Evolutionary conservation across 2,797 vertebrate genomes (phyloP), one percentile per base, ranked within the genome.

Genomic region (Merluccius polli): DNA sequence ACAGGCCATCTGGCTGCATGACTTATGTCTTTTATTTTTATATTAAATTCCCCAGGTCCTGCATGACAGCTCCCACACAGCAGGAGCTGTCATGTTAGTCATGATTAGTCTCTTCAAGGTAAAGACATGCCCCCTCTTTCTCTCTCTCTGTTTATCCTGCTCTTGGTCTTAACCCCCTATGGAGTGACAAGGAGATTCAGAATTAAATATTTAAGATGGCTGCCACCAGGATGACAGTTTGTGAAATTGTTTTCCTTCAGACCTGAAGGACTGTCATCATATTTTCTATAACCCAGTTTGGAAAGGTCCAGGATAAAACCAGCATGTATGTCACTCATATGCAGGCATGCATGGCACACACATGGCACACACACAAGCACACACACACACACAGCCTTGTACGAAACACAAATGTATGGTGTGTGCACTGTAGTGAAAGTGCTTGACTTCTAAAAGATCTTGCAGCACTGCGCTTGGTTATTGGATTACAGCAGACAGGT

Each of bases 201-300:
- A 70, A 41, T 67, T 75, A 73, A 74, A 78, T 83, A 75, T 85
- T 87, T 84, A 32, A 76, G 73, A 72, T 0, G 12, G 76, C 52
- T 59, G 80, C 44, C 10, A 12, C 30, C 13, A 10, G 76, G 31
- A 35, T 88, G 79, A 79, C 70, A 65, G 15, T 85, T 87, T 84
- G 27, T 78, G 78, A 67, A 76, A 4, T 76, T 74, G 70, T 81
- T 81, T 80, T 24, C 69, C 79, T 59, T 85, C 75, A 74, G 6
- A 78, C 69, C 52, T 82, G 63, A 74, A 82, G 65, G 27, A 77
- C 73, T 31, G 31, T 80, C 73, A 70, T 63, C 72, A 73, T 4
- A 8, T 75, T 74, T 75, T 52, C 44, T 68, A 24, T 27, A 11
- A 27, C 2, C 0, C 59, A 65, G 59, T 24, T 12, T 27, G n/a